Conservation (phyloP, 2,888 invertebrate species). For the Ophion obscuratus region DNA sequence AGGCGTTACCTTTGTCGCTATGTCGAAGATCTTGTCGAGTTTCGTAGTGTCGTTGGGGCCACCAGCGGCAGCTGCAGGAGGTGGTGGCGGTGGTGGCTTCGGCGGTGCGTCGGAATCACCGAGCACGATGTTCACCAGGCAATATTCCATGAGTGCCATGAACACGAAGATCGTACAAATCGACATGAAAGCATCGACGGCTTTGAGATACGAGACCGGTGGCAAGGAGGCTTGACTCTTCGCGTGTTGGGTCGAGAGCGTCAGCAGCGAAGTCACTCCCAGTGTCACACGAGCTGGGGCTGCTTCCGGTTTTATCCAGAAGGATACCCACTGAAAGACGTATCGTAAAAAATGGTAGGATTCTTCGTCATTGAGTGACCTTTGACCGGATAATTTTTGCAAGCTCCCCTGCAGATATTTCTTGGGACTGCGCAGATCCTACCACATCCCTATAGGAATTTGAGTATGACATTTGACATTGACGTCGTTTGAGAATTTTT, state of each 20-base stretch:
- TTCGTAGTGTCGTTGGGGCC: slow-evolving; percentile 84
- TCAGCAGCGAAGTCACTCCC: slow-evolving; percentile 95
- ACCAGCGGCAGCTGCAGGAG: slow-evolving; percentile 86
- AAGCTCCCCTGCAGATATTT: too few relatives aligned
- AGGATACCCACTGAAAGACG: slow-evolving; percentile 92
- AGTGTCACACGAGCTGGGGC: slow-evolving; percentile 96
- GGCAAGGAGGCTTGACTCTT: slow-evolving; percentile 97
- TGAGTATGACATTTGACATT: too few relatives aligned
- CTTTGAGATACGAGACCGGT: slow-evolving; percentile 96
- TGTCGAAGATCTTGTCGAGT: slow-evolving; percentile 86
- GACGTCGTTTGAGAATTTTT: too few relatives aligned
- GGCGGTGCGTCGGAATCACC: slow-evolving; percentile 89
- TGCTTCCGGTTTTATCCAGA: slow-evolving; percentile 98
- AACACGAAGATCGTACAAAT: slow-evolving; percentile 97
- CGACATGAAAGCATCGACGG: slow-evolving; percentile 97
- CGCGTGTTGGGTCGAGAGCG: slow-evolving; percentile 95
- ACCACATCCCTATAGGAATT: too few relatives aligned
- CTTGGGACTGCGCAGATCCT: too few relatives aligned
- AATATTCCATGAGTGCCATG: slow-evolving; percentile 97
- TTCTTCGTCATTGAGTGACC: background rate
- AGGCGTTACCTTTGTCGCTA: slow-evolving; percentile 84
- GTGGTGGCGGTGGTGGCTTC: slow-evolving; percentile 86
- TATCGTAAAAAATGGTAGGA: background rate
- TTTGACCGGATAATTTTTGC: background rate
- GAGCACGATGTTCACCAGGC: slow-evolving; percentile 93